Conservation (phyloP, 2,888 invertebrate species). For the Graphium colonna region DNA sequence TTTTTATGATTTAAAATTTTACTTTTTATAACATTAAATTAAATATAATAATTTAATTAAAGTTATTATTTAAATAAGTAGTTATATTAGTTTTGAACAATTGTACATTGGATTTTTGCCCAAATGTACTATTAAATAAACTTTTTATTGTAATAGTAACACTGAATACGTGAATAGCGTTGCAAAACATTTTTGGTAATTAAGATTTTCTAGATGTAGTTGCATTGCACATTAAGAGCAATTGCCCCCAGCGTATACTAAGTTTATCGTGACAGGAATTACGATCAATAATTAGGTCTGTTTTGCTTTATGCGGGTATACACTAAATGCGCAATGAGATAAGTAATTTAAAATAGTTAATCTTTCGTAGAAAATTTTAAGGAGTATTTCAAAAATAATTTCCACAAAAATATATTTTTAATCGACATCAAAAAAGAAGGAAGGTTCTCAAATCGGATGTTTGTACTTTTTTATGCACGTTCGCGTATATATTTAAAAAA, state of each 20-base stretch:
- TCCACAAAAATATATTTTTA: neutral
- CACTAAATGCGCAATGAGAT: neutral
- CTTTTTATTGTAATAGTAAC: neutral
- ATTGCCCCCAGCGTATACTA: conserved; percentile 9
- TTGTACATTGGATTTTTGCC: too few species aligned
- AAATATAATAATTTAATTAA: too few species aligned
- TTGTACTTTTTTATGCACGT: too few species aligned
- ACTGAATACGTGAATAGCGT: neutral
- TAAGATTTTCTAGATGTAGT: conserved; percentile 3
- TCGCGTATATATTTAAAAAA: too few species aligned
- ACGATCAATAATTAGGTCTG: conserved; percentile 7
- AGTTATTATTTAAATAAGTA: too few species aligned
- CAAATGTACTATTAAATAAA: neutral
- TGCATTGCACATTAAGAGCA: conserved; percentile 9
- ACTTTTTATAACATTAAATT: too few species aligned
- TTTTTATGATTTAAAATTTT: too few species aligned
- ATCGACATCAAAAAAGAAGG: neutral
- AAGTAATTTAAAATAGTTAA: neutral
- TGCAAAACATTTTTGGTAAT: conserved; percentile 1
- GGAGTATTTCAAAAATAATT: too few species aligned
- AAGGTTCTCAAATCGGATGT: too few species aligned
- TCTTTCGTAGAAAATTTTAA: too few species aligned
- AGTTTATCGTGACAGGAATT: conserved; percentile 1
- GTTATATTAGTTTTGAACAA: too few species aligned
- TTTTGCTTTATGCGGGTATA: conserved; percentile 6